Base-by-base conservation (phyloP, 2,797 vertebrate genomes). In the Coccyzus lansbergi region DNA sequence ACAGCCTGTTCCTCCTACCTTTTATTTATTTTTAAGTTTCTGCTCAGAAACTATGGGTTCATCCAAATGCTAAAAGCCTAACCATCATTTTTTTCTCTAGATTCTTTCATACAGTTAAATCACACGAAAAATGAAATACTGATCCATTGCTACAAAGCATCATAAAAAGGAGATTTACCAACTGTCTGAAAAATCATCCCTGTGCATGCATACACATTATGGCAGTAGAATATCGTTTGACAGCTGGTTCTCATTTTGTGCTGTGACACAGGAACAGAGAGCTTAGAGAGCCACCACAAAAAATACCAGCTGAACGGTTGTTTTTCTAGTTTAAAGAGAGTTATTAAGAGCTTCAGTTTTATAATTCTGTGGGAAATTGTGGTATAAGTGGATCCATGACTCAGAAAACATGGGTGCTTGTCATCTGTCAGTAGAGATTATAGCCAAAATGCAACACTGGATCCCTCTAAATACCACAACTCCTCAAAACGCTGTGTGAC, bases 361-460 rank as follows among this genome's bases (percentile, higher is more conserved):
- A 62, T 92, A 93, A 93, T 93, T 92, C 84, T 93, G 68, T 95
- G 92, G 96, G 94, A 95, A 96, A 95, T 94, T 91, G 92, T 93
- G 88, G 91, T 95, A 83, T 90, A 87, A 94, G 86, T 92, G 89
- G 90, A 85, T 91, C 81, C 68, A 86, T 94, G 96, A 96, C 80
- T 96, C 95, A 90, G 84, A 70, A 70, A 94, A 86, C 59, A 34
- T 28, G 49, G 71, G 60, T 87, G 83, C 92, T 96, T 91, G 89
- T 93, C 72, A 44, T 95, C 93, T 96, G 90, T 88, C 82, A 74
- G 76, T 9, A 3, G 58, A 87, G 89, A 95, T 95, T 81, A 74
- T 51, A 85, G 91, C 56, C 75, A 68, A 38, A 59, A 70, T 78
- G 82, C 56, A 88, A 42, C 60, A 16, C 0, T 78, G 86, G 64